These are phyloP conservation scores for Epistrophella euchroma DNA, from an alignment of 2,888 invertebrate genomes.

Conservation along the genomic window DNA sequence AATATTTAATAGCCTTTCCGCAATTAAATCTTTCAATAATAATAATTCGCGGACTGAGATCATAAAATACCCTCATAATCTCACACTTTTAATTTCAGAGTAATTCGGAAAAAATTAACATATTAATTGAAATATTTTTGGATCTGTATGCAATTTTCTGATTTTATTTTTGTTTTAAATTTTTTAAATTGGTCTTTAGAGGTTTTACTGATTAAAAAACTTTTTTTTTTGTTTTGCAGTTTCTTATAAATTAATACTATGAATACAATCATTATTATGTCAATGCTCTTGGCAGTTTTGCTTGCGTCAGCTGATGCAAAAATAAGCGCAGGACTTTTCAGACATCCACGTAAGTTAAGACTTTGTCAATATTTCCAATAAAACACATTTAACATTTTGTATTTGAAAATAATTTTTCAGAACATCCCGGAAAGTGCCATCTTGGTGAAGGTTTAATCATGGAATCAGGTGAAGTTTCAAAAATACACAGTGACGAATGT, in stretches of 20 bases:
- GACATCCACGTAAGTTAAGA: slow-evolving; percentile 59
- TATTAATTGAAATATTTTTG: neutral
- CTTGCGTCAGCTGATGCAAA: slow-evolving; percentile 36
- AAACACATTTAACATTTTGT: neutral
- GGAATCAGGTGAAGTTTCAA: slow-evolving; percentile 40
- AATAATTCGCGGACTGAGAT: no score
- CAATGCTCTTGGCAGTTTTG: slow-evolving; percentile 37
- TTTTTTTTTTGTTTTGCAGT: slow-evolving; percentile 30
- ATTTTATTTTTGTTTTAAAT: neutral
- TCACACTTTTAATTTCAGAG: neutral
- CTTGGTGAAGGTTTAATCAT: slow-evolving; percentile 58
- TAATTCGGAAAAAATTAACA: neutral
- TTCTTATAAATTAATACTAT: slow-evolving; percentile 20
- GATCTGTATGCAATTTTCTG: no score
- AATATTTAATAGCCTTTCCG: no score
- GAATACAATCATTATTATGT: slow-evolving; percentile 48
- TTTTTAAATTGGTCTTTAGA: neutral
- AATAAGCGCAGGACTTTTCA: slow-evolving; percentile 54
- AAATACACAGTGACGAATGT: slow-evolving; percentile 57
- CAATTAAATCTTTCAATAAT: no score
- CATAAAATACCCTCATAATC: no score
- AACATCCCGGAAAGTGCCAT: slow-evolving; percentile 68
- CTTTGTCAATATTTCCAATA: neutral
- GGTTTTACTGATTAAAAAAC: neutral
- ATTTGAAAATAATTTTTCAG: slow-evolving; percentile 5